These are phyloP conservation scores for Lasioglossum figueresi DNA, from an alignment of 2,888 invertebrate genomes.

Conservation along the genomic window DNA sequence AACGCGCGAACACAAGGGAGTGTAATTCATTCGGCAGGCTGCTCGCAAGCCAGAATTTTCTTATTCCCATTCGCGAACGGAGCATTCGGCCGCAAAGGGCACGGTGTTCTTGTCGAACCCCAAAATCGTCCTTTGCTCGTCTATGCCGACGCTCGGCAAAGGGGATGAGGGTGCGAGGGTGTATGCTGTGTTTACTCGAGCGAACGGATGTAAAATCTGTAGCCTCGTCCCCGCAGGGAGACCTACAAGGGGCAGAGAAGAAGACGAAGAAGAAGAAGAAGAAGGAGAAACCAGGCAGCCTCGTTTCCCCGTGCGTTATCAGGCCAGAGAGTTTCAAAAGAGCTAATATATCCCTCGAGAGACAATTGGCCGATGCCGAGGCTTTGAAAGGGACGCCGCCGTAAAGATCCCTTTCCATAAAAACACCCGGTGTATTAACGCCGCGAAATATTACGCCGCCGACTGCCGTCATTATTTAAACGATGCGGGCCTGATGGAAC, in stretches of 20 bases:
- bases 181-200: conserved; percentile 65
- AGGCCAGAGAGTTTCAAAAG: conserved; percentile 75
- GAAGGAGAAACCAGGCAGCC: conserved; percentile 33
- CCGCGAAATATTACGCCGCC: conserved; percentile 6
- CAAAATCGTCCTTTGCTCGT: conserved; percentile 54
- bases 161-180: conserved; percentile 34
- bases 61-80: conserved; percentile 16
- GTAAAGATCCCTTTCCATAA: conserved; percentile 29
- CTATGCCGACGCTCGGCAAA: conserved; percentile 37
- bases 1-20: neutral
- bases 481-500: neutral
- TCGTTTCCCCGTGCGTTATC: conserved; percentile 73
- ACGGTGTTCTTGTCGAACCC: conserved; percentile 45
- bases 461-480: neutral
- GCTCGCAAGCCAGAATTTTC: neutral
- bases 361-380: conserved; percentile 65
- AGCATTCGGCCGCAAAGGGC: conserved; percentile 38
- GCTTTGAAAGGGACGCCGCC: conserved; percentile 14
- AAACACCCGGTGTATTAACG: conserved; percentile 16
- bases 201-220: conserved; percentile 71
- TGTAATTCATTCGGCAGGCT: neutral
- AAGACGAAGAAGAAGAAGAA: conserved; percentile 30
- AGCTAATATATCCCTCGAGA: conserved; percentile 76
- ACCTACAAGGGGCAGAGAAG: conserved; percentile 35
- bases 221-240: conserved; percentile 49